Evolutionary conservation across 2,113 vertebrate species (phyloP), one percentile per base, ranked within the genome.

Genomic region (Sorex araneus): DNA sequence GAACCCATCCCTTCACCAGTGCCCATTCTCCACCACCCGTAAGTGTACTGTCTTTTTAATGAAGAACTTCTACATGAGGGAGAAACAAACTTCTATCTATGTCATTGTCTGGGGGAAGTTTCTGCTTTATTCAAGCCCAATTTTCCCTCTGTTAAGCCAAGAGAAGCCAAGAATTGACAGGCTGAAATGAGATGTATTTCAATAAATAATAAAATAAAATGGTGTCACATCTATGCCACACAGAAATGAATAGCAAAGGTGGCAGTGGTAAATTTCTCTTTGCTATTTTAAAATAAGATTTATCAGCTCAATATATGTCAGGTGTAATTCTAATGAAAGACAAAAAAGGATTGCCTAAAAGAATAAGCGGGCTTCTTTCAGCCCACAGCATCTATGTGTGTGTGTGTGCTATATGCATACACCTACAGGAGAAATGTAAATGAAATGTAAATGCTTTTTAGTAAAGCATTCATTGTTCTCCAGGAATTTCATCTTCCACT

Each of bases 381-480:
- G 60, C n/a, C 84, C 21, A 21, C 27, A 77, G 66, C 25, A 28
- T 66, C 64, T 60, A 32, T 23, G 43, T 81, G 81, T 23, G 43
- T 81, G 81, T 76, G 28, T 36, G 21, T 40, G 40, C 45, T 66
- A 54, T 54, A 82, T 81, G 32, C 28, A 43, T 21, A 43, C 34
- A 63, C 1, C 16, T 45, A 78, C 6, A 64, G 10, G 32, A 64
- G 40, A 70, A 63, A 47, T 21, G 63, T 45, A 45, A 34, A 75
- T 66, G 75, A 71, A n/a, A n/a, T n/a, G n/a, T n/a, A n/a, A n/a
- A n/a, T n/a, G 69, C 67, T 73, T 88, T 93, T 54, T 54, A 95
- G 36, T 84, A 74, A 63, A 60, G 25, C 27, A 71, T 73, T 80
- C 16, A 66, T 25, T 94, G 30, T 27, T 74, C 0, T 87, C 63